phyloP scores from a whole-genome alignment of 2,888 invertebrate species.

The Malacosoma neustria region DNA sequence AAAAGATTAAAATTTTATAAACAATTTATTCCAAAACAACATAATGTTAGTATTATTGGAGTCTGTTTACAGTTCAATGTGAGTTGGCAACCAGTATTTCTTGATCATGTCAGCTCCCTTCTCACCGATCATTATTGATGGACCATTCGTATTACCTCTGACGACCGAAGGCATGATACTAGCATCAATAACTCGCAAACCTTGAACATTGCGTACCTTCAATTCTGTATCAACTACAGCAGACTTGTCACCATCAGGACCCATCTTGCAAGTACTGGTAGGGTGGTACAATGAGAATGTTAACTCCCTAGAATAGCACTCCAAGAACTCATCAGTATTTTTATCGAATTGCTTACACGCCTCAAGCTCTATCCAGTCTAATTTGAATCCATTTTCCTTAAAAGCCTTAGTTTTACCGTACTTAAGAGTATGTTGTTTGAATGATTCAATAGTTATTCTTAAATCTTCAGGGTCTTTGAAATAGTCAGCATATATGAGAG shows the following conservation, averaged over 20 bases:
- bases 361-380: conserved; percentile 39
- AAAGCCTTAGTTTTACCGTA: conserved; percentile 37
- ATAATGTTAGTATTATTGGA: too few relatives aligned
- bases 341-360: conserved; percentile 32
- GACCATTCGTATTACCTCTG: conserved; percentile 77
- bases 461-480: conserved; percentile 73
- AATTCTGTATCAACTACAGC: conserved; percentile 74
- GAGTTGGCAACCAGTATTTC: conserved; percentile 54
- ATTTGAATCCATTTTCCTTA: conserved; percentile 28
- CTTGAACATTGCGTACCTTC: conserved; percentile 64
- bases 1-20: too few relatives aligned
- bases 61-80: conserved; percentile 32
- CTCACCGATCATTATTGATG: conserved; percentile 79
- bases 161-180: conserved; percentile 79
- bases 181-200: conserved; percentile 77
- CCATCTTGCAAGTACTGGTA: conserved; percentile 79
- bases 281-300: conserved; percentile 80
- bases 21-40: too few relatives aligned
- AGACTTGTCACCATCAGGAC: conserved; percentile 47
- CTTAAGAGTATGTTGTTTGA: conserved; percentile 28
- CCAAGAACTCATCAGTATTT: conserved; percentile 30
- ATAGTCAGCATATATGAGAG: conserved; percentile 78
- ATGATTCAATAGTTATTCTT: conserved; percentile 28
- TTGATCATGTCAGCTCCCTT: conserved; percentile 79
- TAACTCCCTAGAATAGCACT: conserved; percentile 35